Base-by-base conservation (phyloP, 2,797 vertebrate species). In the Melanotaenia parkinsoni region DNA sequence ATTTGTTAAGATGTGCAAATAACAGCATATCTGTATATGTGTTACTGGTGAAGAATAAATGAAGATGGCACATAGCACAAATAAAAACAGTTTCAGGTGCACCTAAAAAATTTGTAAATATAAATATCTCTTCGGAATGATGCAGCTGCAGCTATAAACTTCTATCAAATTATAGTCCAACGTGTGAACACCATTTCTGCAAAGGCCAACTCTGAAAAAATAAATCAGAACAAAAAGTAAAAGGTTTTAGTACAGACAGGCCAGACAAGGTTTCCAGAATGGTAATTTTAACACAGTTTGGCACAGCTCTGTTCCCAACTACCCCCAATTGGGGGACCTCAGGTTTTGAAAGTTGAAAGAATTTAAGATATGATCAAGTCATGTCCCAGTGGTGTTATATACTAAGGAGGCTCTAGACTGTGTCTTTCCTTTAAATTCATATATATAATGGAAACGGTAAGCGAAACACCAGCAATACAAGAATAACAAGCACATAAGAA, bases 401-500 rank as follows among this genome's bases (percentile, higher is more conserved):
- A 63, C 24, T 24, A 35, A 64, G 8, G 20, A 40, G 47, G 24
- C 13, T 45, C 9, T 67, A n/a, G 38, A 32, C 4, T 4, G 22
- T 26, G 10, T 24, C 22, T 13, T 18, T 53, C 22, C 22, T 53
- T 13, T 24, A 53, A 24, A 26, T 26, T 47, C 20, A 47, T n/a
- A 9, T 8, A n/a, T n/a, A 20, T 7, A 8, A 47, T 9, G 2
- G 7, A 47, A 47, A n/a, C 7, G 5, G 7, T 18, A 20, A n/a
- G 8, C n/a, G 2, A n/a, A 47, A 47, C 45, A 50, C 9, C 47
- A 22, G 22, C 45, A 50, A 50, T 22, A 50, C 6, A 11, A 54
- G 45, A 65, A 65, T 58, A 30, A n/a, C 12, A 45, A 64, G 8
- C 4, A 32, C 4, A 18, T 59, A 11, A 70, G 51, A 33, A 57